Percentiles rank a stretch among this genome's conserved stretches.
Evolutionary conservation across 2,888 invertebrate species (phyloP).

Genomic region (Chaetogeoica ovagalla): DNA sequence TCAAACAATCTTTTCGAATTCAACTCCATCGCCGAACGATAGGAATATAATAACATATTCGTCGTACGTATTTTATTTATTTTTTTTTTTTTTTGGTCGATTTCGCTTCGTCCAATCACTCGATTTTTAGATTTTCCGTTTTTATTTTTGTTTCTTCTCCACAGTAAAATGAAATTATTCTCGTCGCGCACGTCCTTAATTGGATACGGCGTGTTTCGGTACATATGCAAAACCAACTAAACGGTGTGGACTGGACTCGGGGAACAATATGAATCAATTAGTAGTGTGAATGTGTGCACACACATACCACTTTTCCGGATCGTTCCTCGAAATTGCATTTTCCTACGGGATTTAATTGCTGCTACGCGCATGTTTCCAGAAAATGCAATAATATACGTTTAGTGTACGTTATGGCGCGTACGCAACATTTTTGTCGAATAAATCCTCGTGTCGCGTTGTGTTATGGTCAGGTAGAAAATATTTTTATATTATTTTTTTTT

Average conservation of each 20-base stretch:
- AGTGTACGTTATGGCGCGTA: no score
- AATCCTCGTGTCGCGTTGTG: no score
- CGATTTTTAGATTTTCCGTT: no score
- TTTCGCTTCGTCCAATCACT: no score
- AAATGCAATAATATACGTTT: background rate
- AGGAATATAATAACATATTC: no score
- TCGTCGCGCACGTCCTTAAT: conserved; percentile 29
- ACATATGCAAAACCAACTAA: conserved; percentile 5
- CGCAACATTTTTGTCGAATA: no score
- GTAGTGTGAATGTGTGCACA: conserved; percentile 16
- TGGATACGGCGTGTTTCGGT: conserved; percentile 5
- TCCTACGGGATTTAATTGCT: conserved; percentile 2
- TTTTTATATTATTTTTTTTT: no score
- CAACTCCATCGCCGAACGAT: no score
- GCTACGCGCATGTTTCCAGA: background rate
- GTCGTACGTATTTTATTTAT: no score
- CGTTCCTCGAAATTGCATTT: conserved; percentile 7
- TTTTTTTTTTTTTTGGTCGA: no score
- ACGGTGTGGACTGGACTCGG: conserved; percentile 24
- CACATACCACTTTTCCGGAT: background rate
- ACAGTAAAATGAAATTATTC: conserved; percentile 23
- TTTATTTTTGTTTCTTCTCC: background rate
- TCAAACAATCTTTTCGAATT: no score
- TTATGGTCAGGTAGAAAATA: no score
- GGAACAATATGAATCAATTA: conserved; percentile 39